Conservation (phyloP, 2,888 invertebrate genomes). For the Andrena trimmerana region DNA sequence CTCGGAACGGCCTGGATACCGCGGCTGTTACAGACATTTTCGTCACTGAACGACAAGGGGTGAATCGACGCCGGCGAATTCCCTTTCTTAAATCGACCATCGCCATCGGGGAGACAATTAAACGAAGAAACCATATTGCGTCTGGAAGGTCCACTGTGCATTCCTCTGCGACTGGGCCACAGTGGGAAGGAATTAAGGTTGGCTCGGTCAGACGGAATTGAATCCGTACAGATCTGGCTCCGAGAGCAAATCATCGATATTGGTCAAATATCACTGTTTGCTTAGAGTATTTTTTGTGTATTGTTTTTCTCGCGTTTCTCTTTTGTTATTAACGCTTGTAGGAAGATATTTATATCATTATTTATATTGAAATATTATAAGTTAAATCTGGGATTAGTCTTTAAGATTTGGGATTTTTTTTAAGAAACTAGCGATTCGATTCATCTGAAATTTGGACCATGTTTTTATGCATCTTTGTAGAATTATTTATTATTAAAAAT, state of each 20-base stretch:
- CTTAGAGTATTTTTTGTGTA: background rate
- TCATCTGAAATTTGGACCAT: too few relatives aligned
- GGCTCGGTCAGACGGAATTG: background rate
- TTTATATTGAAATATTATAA: too few relatives aligned
- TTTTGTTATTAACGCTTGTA: too few relatives aligned
- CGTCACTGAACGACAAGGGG: conserved; percentile 56
- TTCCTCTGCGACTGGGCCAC: conserved; percentile 22
- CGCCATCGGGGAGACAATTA: conserved; percentile 66
- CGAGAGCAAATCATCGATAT: background rate
- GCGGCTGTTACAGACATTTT: conserved; percentile 44
- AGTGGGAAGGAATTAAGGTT: conserved; percentile 11
- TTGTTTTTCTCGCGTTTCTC: background rate
- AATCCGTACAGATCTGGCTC: background rate
- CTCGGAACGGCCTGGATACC: conserved; percentile 42
- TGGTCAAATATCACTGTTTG: background rate
- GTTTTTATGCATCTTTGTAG: too few relatives aligned
- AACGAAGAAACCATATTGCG: conserved; percentile 72
- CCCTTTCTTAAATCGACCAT: conserved; percentile 27
- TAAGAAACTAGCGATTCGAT: too few relatives aligned
- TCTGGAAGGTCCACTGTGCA: conserved; percentile 50
- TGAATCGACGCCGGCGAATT: conserved; percentile 41
- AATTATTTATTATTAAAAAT: too few relatives aligned
- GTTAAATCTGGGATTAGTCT: too few relatives aligned
- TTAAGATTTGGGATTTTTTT: too few relatives aligned
- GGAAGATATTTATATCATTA: too few relatives aligned